Evolutionary conservation across 2,113 vertebrate species (phyloP).

Genomic region (Greenwoodochromis staneri): DNA sequence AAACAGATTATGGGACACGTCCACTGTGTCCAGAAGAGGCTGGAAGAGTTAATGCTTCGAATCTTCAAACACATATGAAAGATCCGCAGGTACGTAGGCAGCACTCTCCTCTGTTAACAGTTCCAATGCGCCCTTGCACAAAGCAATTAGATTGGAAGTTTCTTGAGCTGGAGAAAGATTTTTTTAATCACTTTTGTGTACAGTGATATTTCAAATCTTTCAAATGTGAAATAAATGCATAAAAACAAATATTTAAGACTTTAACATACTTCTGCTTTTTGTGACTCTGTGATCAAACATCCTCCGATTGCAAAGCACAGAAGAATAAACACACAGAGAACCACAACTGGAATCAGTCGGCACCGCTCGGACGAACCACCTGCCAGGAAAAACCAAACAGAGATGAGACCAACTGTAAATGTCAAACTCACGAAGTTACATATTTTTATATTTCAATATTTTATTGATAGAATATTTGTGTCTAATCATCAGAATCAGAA

Average conservation of each 20-base stretch:
- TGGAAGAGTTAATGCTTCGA: background rate
- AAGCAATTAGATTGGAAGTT: background rate
- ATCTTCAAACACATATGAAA: background rate
- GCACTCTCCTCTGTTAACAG: background rate
- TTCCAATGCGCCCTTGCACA: fast-evolving
- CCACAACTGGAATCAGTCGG: background rate
- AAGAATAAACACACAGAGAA: background rate
- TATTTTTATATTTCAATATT: background rate
- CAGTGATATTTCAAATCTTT: background rate
- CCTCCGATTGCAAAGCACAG: background rate
- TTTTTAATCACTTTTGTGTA: background rate
- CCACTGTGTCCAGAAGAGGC: background rate
- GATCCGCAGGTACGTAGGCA: fast-evolving
- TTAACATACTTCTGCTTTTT: background rate
- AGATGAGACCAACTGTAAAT: background rate
- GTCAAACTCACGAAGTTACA: background rate
- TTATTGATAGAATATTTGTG: fast-evolving
- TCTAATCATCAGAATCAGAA: background rate
- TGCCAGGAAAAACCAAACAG: background rate
- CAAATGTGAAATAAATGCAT: fast-evolving
- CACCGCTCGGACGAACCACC: fast-evolving
- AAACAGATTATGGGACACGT: fast-evolving
- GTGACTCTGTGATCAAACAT: background rate
- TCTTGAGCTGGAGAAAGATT: background rate
- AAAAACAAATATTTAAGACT: background rate